Conservation (phyloP, 1,140 invertebrate species). For the Ridgeia piscesae region DNA sequence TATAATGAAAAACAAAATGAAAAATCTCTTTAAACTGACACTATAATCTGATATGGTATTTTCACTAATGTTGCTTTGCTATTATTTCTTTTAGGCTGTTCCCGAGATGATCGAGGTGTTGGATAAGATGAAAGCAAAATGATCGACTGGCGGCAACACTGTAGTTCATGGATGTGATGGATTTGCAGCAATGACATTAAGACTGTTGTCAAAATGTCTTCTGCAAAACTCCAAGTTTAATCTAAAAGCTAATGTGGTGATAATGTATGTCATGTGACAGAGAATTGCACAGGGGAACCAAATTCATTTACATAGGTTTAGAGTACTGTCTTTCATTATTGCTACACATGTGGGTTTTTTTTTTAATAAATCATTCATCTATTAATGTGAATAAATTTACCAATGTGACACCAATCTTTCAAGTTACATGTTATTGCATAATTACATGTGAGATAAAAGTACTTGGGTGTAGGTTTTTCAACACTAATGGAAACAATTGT, state of each 20-base stretch:
- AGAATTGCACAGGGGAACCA: not conserved
- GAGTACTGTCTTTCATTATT: not conserved
- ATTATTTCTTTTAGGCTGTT: not conserved
- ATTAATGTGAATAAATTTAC: too few relatives aligned
- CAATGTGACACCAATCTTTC: too few relatives aligned
- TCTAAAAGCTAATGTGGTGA: not conserved
- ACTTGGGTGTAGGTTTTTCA: not conserved
- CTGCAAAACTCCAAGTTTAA: not conserved
- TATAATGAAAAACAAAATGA: too few relatives aligned
- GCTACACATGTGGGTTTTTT: not conserved
- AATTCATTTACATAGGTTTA: not conserved
- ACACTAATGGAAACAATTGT: not conserved
- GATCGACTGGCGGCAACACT: not conserved
- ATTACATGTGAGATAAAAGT: not conserved
- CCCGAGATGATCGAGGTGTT: constrained; percentile 13
- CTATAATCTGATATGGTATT: not conserved
- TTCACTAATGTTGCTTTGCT: not conserved
- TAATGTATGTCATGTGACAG: not conserved
- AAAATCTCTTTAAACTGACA: too few relatives aligned
- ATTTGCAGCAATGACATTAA: not conserved
- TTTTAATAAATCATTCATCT: not conserved
- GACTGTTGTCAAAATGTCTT: not conserved
- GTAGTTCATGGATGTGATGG: not conserved
- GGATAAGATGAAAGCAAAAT: not conserved
- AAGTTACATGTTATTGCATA: not conserved